Evolutionary conservation across 2,113 vertebrate genomes (phyloP), one percentile per base, ranked within the genome.

Genomic region (Drymodes brunneopygia): DNA sequence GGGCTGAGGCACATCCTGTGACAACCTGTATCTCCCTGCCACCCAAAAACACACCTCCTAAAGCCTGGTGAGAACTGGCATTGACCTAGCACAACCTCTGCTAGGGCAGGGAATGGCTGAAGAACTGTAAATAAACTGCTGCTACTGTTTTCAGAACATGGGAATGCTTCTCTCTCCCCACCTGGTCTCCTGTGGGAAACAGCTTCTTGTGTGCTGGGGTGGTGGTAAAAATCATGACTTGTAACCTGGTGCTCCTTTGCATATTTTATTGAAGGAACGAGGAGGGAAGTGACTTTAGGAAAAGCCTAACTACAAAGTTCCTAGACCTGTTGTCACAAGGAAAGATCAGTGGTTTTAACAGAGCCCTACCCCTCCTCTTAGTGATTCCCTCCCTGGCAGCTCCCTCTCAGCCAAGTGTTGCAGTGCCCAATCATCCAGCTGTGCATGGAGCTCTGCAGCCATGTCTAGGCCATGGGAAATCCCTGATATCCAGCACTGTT

Each of bases 41-140:
- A 77, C 33, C 53, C 13, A 27, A 47, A 50, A 62, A 1, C 25
- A 53, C 28, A 53, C 35, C 33, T 70, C 54, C 36, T 77, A 21
- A 88, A 77, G 58, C 17, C 73, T 73, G 29, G 14, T 11, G 33
- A 90, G 71, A 82, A 22, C 50, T 64, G 51, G 36, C 33, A 69
- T 15, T 70, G 51, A 85, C n/a, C 25, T 27, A 70, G 28, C 5
- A 9, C 27, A 60, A 71, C 44, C 27, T 53, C 48, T 77, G 60
- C 60, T 74, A 20, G 31, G 44, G 25, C 64, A 71, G 47, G 28
- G 51, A 73, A 58, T 44, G 47, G 60, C 79, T 78, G 56, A 86
- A 83, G 79, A 90, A 78, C 48, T 94, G 87, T 81, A 92, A 94
- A 94, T 74, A 78, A 96, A 93, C 64, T 83, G 74, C 67, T 82